Conservation (phyloP, 2,113 vertebrate genomes). For the Leucoraja erinaceus region DNA sequence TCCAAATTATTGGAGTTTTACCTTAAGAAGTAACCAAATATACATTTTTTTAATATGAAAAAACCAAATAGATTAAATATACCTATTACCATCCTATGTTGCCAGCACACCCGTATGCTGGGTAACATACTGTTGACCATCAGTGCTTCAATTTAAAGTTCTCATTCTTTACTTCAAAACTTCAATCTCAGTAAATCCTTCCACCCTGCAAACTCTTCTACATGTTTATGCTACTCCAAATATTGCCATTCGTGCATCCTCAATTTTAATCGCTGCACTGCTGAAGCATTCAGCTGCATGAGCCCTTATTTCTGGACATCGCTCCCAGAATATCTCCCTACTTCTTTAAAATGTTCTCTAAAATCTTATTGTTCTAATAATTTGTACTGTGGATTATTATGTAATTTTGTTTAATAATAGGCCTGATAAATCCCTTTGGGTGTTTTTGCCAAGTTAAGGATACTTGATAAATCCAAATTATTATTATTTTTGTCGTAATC, state of each 20-base stretch:
- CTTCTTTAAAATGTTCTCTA: background rate
- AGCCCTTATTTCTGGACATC: background rate
- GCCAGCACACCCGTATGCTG: too few species aligned
- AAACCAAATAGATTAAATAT: background rate
- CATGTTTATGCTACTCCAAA: background rate
- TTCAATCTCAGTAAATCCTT: too few species aligned
- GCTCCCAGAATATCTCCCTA: background rate
- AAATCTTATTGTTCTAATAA: background rate
- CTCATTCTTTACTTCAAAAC: too few species aligned
- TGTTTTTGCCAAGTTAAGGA: background rate
- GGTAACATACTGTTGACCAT: background rate
- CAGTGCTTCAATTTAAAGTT: background rate
- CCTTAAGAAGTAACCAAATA: too few species aligned
- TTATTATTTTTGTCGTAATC: background rate
- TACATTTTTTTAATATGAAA: too few species aligned
- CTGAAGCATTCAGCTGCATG: background rate
- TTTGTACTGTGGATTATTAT: background rate
- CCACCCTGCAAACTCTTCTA: background rate
- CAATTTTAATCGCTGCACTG: background rate
- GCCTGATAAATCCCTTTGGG: background rate
- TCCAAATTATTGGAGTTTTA: too few species aligned
- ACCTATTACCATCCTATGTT: background rate
- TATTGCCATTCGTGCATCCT: background rate
- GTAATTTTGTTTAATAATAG: background rate
- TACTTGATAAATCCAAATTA: background rate